A percentile compares a stretch with the other conserved stretches of the same genome.
phyloP scores from a whole-genome alignment of 2,888 invertebrate species.

The Drosophila macrospina region DNA sequence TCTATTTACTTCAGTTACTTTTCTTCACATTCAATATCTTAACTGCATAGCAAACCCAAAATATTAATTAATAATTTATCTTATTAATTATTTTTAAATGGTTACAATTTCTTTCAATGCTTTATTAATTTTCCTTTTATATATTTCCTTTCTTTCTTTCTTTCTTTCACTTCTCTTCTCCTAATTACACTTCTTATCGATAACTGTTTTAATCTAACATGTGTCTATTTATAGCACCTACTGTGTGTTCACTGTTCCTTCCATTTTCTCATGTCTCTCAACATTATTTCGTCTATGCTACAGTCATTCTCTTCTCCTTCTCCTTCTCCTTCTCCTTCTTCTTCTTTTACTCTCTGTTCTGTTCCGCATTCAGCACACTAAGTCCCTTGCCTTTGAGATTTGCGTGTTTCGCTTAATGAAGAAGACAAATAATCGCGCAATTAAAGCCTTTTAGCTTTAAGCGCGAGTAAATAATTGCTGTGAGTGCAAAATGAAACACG shows the following conservation, averaged over 20 bases:
- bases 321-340: not conserved
- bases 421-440: conserved; percentile 84
- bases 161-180: no score
- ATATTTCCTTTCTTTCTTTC: not conserved
- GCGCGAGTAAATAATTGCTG: conserved; percentile 83
- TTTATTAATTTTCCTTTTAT: no score
- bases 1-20: no score
- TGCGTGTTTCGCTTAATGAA: conserved; percentile 83
- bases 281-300: conserved; percentile 16
- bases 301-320: conserved; percentile 3
- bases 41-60: no score
- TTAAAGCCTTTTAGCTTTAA: conserved; percentile 84
- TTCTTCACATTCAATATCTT: no score
- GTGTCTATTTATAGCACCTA: conserved; percentile 54
- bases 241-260: conserved; percentile 46
- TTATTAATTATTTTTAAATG: no score
- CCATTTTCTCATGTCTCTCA: conserved; percentile 13
- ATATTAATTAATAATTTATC: no score
- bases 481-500: conserved; percentile 69
- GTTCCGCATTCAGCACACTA: conserved; percentile 6
- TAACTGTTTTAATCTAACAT: not conserved
- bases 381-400: conserved; percentile 74
- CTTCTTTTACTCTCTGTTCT: no score
- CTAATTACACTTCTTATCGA: not conserved
- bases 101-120: no score